A percentile compares a stretch with the other conserved stretches of the same genome.
phyloP scores from a whole-genome alignment of 1,140 invertebrate genomes.

The Drepana arcuata region DNA sequence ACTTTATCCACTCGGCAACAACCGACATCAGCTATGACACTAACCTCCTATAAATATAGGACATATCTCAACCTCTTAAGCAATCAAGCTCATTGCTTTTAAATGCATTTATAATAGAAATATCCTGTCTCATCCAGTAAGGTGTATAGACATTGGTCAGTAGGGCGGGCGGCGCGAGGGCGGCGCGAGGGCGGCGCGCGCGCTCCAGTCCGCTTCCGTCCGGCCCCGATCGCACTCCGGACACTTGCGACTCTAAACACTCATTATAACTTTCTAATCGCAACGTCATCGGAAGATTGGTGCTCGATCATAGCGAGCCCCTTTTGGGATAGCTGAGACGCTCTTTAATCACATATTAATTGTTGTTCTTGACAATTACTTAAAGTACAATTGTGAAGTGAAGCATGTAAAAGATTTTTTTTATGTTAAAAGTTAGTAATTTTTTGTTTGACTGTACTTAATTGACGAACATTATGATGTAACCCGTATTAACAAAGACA shows the following conservation, averaged over 20 bases:
- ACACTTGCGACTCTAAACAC: background rate
- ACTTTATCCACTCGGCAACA: too few relatives aligned
- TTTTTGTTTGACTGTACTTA: background rate
- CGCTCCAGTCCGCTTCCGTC: slow-evolving; percentile 45
- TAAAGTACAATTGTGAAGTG: too few relatives aligned
- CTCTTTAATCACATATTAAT: too few relatives aligned
- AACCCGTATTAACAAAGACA: background rate
- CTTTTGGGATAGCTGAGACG: too few relatives aligned
- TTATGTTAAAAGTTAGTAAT: background rate
- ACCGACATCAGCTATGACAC: too few relatives aligned
- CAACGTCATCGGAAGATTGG: too few relatives aligned
- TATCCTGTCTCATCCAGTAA: slow-evolving; percentile 23
- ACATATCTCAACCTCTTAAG: too few relatives aligned
- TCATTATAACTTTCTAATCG: slow-evolving; percentile 1
- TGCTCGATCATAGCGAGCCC: too few relatives aligned
- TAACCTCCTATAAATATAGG: too few relatives aligned
- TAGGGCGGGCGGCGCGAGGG: slow-evolving; percentile 34
- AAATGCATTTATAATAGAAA: background rate
- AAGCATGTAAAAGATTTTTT: background rate
- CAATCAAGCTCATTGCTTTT: too few relatives aligned
- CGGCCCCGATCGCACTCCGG: slow-evolving; percentile 15
- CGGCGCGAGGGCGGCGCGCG: slow-evolving; percentile 41
- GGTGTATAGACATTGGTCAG: slow-evolving; percentile 14
- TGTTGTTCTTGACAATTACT: too few relatives aligned
- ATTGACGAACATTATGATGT: background rate